Conservation (phyloP, 2,888 invertebrate species). For the Melanostoma scalare region DNA sequence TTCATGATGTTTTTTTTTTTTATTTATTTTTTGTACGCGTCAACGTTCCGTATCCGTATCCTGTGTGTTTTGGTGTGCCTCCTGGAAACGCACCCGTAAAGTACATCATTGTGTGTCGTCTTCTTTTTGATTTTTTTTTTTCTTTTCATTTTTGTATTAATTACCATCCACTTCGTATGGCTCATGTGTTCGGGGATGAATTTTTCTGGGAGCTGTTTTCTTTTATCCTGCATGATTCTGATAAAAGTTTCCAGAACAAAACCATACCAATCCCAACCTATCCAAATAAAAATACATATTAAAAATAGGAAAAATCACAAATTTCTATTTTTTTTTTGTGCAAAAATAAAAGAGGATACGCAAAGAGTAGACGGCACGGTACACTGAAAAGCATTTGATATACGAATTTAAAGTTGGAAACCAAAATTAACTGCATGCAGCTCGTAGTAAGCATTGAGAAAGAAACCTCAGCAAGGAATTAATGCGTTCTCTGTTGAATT, state of each 20-base stretch:
- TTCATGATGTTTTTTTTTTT: conserved; percentile 31
- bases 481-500: conserved; percentile 18
- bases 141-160: conserved; percentile 40
- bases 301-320: conserved; percentile 37
- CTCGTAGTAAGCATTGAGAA: conserved; percentile 1
- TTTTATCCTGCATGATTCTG: conserved; percentile 45
- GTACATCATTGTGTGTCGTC: conserved; percentile 45
- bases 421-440: conserved; percentile 41
- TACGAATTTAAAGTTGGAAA: conserved; percentile 53
- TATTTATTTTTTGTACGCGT: conserved; percentile 55
- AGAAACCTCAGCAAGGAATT: conserved; percentile 11
- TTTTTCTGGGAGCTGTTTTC: conserved; percentile 42
- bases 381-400: conserved; percentile 20
- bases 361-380: conserved; percentile 21
- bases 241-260: conserved; percentile 9
- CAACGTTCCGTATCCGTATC: conserved; percentile 44
- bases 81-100: conserved; percentile 61
- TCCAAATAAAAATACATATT: conserved; percentile 9
- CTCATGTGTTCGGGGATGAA: conserved; percentile 14
- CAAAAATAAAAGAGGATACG: conserved; percentile 15
- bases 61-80: conserved; percentile 44
- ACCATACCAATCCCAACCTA: background rate
- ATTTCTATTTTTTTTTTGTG: background rate
- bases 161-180: conserved; percentile 41
- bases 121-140: conserved; percentile 51